Evolutionary conservation across 2,113 vertebrate species (phyloP), one percentile per base, ranked within the genome.

Genomic region (Eptesicus fuscus): DNA sequence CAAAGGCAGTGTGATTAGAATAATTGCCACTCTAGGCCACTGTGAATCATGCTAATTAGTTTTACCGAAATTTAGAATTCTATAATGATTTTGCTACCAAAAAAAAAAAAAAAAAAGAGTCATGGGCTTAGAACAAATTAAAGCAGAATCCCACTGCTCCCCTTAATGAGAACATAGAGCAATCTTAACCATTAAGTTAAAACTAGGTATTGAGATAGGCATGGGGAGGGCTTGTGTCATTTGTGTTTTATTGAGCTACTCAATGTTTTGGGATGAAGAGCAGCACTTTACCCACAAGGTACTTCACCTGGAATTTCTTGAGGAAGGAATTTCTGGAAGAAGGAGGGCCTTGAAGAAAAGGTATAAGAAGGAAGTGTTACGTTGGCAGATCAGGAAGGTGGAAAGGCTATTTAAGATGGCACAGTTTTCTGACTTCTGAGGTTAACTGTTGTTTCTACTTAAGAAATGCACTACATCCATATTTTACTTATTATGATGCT

Each of bases 1-100:
- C 51, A 17, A 83, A 92, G 74, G 71, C 51, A 89, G 76, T 7
- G 4, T 49, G 25, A 93, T 95, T 73, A 96, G 32, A 89, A 78
- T 86, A 91, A 95, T 86, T 92, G 86, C 51, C 69, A 92, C 20
- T 56, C 11, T 16, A 84, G 51, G 65, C 37, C 22, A 78, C 18
- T 67, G 20, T 28, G 47, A 95, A 28, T 87, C 28, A 83, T 28
- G 16, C n/a, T 90, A 84, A 91, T 88, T 80, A 69, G 70, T 88
- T 96, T 96, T 93, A 84, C 67, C 83, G 76, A 95, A 95, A 88
- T 90, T 88, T 73, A 91, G 61, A 56, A 40, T 88, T 95, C 83
- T 89, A 40, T 37, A 90, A 80, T 79, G 69, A 49, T 91, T 83
- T 14, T 91, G 11, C 9, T 20, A 91, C 37, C 44, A 53, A 86